These are phyloP conservation scores for Ophion obscuratus DNA, from an alignment of 2,888 invertebrate species.

Conservation along the genomic window DNA sequence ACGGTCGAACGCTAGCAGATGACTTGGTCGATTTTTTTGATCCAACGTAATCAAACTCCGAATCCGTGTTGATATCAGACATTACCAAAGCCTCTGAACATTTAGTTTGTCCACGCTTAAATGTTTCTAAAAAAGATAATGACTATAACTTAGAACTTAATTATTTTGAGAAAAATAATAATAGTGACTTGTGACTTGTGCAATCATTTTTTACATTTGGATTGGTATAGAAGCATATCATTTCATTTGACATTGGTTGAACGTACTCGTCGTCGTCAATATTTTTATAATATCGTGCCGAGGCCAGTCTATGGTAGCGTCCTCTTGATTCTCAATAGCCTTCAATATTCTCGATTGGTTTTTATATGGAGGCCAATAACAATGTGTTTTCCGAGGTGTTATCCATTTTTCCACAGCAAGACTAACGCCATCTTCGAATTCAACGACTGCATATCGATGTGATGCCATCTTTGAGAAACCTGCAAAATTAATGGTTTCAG, in stretches of 20 bases:
- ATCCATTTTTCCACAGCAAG: conserved; percentile 45
- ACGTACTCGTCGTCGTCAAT: conserved; percentile 57
- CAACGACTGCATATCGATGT: conserved; percentile 46
- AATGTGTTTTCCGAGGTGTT: conserved; percentile 45
- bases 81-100: conserved; percentile 42
- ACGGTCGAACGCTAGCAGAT: conserved; percentile 47
- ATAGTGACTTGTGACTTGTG: conserved; percentile 39
- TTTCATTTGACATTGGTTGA: conserved; percentile 48
- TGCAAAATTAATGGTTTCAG: conserved; percentile 47
- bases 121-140: conserved; percentile 47
- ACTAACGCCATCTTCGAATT: conserved; percentile 46
- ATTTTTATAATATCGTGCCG: conserved; percentile 57
- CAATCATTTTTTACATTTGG: conserved; percentile 39
- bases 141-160: conserved; percentile 30
- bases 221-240: conserved; percentile 42
- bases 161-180: conserved; percentile 44
- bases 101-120: conserved; percentile 42
- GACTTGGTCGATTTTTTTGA: conserved; percentile 47
- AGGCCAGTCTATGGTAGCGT: conserved; percentile 46
- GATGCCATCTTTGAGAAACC: conserved; percentile 40
- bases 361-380: conserved; percentile 57
- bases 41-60: conserved; percentile 42
- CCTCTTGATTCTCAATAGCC: conserved; percentile 56
- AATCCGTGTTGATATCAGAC: conserved; percentile 55
- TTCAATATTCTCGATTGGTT: conserved; percentile 51